phyloP scores from a whole-genome alignment of 2,797 vertebrate species.

The Pyrocephalus nanus region DNA sequence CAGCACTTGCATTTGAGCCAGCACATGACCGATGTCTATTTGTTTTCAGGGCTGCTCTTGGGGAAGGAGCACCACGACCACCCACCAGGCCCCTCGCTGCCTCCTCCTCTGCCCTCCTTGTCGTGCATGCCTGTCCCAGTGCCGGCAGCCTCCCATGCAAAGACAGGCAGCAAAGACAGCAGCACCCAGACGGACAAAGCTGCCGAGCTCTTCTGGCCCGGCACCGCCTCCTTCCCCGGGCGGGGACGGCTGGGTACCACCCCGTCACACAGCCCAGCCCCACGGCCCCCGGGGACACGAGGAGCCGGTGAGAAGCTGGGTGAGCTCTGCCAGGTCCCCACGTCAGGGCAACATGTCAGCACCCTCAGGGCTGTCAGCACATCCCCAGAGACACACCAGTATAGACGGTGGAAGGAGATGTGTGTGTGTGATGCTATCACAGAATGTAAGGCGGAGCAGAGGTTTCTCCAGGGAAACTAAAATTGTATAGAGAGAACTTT shows the following conservation, averaged over 20 bases:
- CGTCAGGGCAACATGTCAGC: rapidly evolving
- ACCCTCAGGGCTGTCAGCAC: neutral
- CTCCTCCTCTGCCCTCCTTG: slow-evolving; percentile 48
- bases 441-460: neutral
- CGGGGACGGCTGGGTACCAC: slow-evolving; percentile 72
- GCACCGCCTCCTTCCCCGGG: slow-evolving; percentile 69
- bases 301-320: slow-evolving; percentile 64
- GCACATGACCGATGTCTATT: neutral
- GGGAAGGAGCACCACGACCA: slow-evolving; percentile 76
- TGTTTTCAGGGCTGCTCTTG: slow-evolving; percentile 75
- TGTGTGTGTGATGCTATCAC: neutral
- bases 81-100: neutral
- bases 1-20: neutral
- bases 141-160: slow-evolving; percentile 66
- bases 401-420: neutral
- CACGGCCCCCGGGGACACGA: slow-evolving; percentile 59
- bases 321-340: neutral
- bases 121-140: slow-evolving; percentile 21
- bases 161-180: slow-evolving; percentile 85
- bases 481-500: neutral
- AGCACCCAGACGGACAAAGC: slow-evolving; percentile 83
- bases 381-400: neutral
- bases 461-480: neutral
- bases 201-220: slow-evolving; percentile 78
- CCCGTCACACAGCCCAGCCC: slow-evolving; percentile 66